Conservation (phyloP, 2,113 vertebrate species). For the Corythornis cristatus region DNA sequence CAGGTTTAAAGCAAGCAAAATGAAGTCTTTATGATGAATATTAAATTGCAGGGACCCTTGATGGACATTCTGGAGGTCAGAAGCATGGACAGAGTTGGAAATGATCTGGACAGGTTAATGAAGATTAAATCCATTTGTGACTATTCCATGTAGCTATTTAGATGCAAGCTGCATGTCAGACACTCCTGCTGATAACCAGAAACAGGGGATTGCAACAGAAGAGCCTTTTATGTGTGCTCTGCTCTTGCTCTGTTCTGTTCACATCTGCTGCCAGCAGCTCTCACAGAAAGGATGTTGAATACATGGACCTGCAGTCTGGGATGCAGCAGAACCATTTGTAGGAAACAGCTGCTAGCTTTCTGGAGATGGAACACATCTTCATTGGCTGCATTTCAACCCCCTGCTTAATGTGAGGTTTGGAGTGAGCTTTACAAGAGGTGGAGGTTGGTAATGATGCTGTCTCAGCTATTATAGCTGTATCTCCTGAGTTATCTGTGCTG, state of each 20-base stretch:
- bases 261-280: neutral
- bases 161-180: neutral
- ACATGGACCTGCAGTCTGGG: neutral
- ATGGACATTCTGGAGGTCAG: neutral
- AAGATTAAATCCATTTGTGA: constrained; percentile 20
- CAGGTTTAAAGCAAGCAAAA: constrained; percentile 15
- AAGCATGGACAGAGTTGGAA: neutral
- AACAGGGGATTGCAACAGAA: neutral
- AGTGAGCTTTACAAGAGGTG: neutral
- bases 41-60: neutral
- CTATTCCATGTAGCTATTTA: neutral
- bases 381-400: constrained; percentile 27
- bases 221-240: constrained; percentile 7
- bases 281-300: neutral
- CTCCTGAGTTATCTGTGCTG: neutral
- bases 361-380: constrained; percentile 15
- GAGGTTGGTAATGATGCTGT: too few species aligned
- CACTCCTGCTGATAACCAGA: neutral
- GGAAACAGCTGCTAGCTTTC: constrained; percentile 32
- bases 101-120: neutral
- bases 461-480: neutral
- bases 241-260: neutral
- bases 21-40: neutral
- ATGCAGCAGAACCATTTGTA: neutral
- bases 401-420: neutral